Evolutionary conservation across 2,888 invertebrate species (phyloP).

Genomic region (Hofmannophila pseudospretella): DNA sequence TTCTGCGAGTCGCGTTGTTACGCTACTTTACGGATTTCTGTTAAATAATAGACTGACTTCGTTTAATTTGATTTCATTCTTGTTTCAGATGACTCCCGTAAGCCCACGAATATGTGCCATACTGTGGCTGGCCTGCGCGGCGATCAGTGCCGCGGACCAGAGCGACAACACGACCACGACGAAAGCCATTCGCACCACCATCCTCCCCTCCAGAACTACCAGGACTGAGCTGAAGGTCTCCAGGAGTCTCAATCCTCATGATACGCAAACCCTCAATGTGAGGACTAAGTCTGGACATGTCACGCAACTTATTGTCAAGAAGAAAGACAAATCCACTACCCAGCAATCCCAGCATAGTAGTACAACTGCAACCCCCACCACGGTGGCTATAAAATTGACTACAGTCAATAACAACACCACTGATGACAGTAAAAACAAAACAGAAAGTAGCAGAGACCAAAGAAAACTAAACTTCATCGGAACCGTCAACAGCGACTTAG

Average conservation of each 20-base stretch:
- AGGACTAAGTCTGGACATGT: conserved; percentile 86
- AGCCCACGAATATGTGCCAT: conserved; percentile 51
- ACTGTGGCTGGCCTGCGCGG: conserved; percentile 48
- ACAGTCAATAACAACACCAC: conserved; percentile 33
- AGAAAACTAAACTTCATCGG: conserved; percentile 60
- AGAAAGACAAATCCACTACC: conserved; percentile 78
- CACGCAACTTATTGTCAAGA: conserved; percentile 87
- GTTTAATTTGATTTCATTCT: conserved; percentile 14
- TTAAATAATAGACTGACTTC: too few relatives aligned
- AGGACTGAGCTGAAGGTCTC: conserved; percentile 87
- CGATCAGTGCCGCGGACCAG: conserved; percentile 35
- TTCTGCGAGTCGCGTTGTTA: too few relatives aligned
- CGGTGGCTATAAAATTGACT: conserved; percentile 47
- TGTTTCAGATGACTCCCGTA: conserved; percentile 72
- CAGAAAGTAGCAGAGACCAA: conserved; percentile 57
- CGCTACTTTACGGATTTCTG: too few relatives aligned
- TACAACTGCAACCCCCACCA: conserved; percentile 48
- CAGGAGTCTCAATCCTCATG: conserved; percentile 85
- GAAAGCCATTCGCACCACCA: conserved; percentile 62
- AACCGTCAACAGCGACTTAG: conserved; percentile 60
- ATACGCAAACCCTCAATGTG: conserved; percentile 87
- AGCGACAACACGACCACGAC: conserved; percentile 60
- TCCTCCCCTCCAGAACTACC: conserved; percentile 79
- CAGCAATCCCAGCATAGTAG: too few relatives aligned
- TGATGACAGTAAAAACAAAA: conserved; percentile 53